Evolutionary conservation across 2,113 vertebrate species (phyloP).

Genomic region (Pseudonaja textilis): DNA sequence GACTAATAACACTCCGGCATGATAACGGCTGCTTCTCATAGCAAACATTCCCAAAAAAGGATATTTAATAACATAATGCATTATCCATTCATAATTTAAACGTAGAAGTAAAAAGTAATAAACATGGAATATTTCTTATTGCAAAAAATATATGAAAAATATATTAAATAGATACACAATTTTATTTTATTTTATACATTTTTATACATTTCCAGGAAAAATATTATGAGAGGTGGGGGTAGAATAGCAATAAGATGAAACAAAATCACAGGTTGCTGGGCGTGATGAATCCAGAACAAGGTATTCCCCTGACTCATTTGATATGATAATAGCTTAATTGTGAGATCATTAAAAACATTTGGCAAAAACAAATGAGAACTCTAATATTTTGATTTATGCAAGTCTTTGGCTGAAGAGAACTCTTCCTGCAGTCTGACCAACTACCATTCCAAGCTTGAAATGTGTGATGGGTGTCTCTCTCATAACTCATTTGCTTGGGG

Average conservation of each 20-base stretch:
- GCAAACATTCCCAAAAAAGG: not conserved
- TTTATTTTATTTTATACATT: too few species aligned
- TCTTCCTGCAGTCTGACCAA: not conserved
- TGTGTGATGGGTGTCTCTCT: not conserved
- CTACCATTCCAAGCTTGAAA: not conserved
- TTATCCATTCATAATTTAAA: not conserved
- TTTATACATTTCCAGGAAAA: not conserved
- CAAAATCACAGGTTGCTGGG: constrained; percentile 23
- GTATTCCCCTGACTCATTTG: not conserved
- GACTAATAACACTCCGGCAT: not conserved
- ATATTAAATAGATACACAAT: not conserved
- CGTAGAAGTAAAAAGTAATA: not conserved
- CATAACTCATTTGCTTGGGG: not conserved
- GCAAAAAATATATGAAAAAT: not conserved
- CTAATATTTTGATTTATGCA: not conserved
- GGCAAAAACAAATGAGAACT: not conserved
- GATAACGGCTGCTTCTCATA: not conserved
- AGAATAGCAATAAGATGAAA: not conserved
- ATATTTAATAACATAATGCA: not conserved
- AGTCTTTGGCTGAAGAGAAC: not conserved
- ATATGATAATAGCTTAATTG: not conserved
- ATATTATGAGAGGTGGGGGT: not conserved
- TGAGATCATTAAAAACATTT: not conserved
- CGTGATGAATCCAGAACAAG: not conserved
- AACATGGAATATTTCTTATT: not conserved